Evolutionary conservation across 2,797 vertebrate genomes (phyloP), one percentile per base, ranked within the genome.

Genomic region (Chrosomus eos): DNA sequence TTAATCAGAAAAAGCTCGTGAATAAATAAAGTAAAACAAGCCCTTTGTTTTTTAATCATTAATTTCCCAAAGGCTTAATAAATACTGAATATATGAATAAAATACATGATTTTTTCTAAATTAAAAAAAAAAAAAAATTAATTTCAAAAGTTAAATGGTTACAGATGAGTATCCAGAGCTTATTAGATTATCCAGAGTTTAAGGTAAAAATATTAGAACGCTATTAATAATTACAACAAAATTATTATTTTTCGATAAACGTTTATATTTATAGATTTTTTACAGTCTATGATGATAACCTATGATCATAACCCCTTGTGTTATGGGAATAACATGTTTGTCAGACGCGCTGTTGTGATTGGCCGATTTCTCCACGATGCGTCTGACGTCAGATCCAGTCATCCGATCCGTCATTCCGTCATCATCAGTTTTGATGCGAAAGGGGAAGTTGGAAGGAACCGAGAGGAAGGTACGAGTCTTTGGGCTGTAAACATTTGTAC

Each of bases 361-460:
- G 92, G 94, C 68, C 84, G n/a, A 64, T 40, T 70, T 40, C 28
- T n/a, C 45, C n/a, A 0, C 3, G 31, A 92, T 91, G 91, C 90
- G 85, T 26, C 64, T 71, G 67, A 70, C 91, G 93, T 92, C 92
- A 92, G 60, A 68, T 81, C 84, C 88, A 89, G 93, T 94, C 92
- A 93, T 88, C 43, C 87, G 93, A 91, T 92, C 93, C 92, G 94
- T 38, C 5, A 5, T 3, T 33, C 33, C 33, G 38, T 94, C 94
- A 93, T 92, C 90, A 90, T 92, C 90, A 90, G 88, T 92, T 88
- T 88, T 53, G 92, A 93, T 91, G 93, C 90, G 87, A 93, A 92
- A 91, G 90, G 92, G 94, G 94, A 95, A 95, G 94, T 94, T 93
- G 92, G 91, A 87, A 92, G 91, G 92, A 94, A 89, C 53, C 66